Evolutionary conservation across 1,140 invertebrate genomes (phyloP).

Genomic region (Ericerus pela): DNA sequence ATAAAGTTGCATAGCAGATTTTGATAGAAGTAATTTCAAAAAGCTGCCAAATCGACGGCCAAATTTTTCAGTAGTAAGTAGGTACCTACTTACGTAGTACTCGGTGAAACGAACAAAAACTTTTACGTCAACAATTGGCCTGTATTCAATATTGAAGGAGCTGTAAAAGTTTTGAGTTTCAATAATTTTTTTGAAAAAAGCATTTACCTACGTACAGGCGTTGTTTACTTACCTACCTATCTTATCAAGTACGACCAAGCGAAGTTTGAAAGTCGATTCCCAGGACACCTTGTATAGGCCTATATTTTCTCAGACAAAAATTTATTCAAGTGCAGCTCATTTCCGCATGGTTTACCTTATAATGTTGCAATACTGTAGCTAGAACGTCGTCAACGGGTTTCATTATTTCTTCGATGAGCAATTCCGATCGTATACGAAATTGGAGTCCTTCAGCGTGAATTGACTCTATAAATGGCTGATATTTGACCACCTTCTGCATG

Average conservation of each 20-base stretch:
- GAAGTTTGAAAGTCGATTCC: neutral
- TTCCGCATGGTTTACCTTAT: neutral
- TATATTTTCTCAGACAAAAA: neutral
- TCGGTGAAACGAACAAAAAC: too few relatives aligned
- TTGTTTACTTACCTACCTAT: too few relatives aligned
- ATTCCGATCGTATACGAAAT: conserved; percentile 27
- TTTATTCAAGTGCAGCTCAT: neutral
- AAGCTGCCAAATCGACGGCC: too few relatives aligned
- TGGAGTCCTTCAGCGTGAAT: conserved; percentile 32
- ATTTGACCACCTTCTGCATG: conserved; percentile 61
- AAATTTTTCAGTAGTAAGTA: too few relatives aligned
- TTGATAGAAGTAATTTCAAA: too few relatives aligned
- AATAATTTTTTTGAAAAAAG: too few relatives aligned
- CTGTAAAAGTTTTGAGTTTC: too few relatives aligned
- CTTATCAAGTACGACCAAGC: conserved; percentile 43
- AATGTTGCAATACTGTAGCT: conserved; percentile 60
- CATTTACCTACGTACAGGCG: too few relatives aligned
- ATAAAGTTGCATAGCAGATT: too few relatives aligned
- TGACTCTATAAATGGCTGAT: conserved; percentile 65
- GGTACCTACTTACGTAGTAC: too few relatives aligned
- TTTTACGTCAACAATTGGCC: too few relatives aligned
- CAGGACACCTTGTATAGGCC: neutral
- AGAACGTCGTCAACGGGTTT: conserved; percentile 37
- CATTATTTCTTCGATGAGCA: conserved; percentile 31
- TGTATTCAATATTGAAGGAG: too few relatives aligned